Percentiles rank a stretch among this genome's conserved stretches.
Evolutionary conservation across 1,140 invertebrate genomes (phyloP).

Genomic region (Solen grandis): DNA sequence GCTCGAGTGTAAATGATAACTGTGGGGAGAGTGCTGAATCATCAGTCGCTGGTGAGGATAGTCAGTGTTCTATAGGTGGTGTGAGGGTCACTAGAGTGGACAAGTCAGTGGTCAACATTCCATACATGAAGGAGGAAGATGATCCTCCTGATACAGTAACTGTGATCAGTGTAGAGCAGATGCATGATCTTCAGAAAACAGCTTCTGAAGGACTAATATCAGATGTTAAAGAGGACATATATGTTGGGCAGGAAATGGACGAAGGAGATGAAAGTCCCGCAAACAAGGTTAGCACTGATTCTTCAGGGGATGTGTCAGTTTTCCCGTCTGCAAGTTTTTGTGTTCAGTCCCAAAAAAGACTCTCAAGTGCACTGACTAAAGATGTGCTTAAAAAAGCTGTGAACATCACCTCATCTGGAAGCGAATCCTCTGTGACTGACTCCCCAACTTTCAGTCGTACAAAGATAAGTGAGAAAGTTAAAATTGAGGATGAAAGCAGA

Average conservation of each 20-base stretch:
- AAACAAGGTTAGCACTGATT: neutral
- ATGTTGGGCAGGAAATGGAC: neutral
- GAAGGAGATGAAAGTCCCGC: neutral
- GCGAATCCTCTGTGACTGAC: no score
- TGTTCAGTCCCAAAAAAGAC: no score
- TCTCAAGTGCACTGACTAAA: no score
- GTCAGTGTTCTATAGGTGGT: constrained; percentile 9
- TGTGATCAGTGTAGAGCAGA: constrained; percentile 22
- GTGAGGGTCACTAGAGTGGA: constrained; percentile 6
- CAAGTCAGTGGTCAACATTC: neutral
- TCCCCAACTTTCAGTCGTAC: no score
- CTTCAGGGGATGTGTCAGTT: constrained; percentile 9
- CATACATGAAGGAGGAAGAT: neutral
- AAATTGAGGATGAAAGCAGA: no score
- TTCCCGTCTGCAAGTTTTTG: constrained; percentile 31
- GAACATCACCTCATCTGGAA: no score
- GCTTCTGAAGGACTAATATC: neutral
- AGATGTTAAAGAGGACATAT: neutral
- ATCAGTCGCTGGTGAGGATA: no score
- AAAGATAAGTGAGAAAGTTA: no score
- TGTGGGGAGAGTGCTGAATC: no score
- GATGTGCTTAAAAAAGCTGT: no score
- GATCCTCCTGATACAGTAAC: neutral
- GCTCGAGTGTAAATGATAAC: no score
- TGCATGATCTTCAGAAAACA: constrained; percentile 8